Evolutionary conservation across 2,888 invertebrate genomes (phyloP).

Genomic region (Lamellibrachia satsuma): DNA sequence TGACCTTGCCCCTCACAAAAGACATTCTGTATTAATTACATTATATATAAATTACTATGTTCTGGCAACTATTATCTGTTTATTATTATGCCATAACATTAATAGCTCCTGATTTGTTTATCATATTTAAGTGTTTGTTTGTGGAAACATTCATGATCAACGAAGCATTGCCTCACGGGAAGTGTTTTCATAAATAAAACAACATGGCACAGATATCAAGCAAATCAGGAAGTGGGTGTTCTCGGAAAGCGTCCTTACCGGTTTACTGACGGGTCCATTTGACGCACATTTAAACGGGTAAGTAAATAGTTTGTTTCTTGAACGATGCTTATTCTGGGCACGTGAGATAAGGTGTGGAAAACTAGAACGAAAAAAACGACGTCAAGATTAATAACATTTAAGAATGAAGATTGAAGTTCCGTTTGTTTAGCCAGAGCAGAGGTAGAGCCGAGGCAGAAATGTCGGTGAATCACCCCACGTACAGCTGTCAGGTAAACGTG

Average conservation of each 20-base stretch:
- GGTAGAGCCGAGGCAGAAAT: background rate
- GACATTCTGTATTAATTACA: background rate
- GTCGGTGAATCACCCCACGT: background rate
- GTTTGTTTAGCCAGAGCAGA: background rate
- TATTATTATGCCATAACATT: background rate
- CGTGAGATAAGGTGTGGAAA: background rate
- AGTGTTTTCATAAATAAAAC: background rate
- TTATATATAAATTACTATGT: background rate
- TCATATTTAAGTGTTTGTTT: background rate
- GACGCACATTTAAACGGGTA: slow-evolving; percentile 12
- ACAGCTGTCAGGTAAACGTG: background rate
- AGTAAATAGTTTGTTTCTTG: background rate
- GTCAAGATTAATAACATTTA: background rate
- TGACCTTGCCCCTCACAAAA: background rate
- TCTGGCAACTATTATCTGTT: background rate
- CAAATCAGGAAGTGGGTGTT: background rate
- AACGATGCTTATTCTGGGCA: background rate
- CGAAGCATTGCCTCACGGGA: background rate
- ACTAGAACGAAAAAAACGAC: background rate
- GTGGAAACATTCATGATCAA: background rate
- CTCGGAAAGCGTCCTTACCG: background rate
- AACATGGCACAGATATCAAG: slow-evolving; percentile 12
- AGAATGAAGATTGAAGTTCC: background rate
- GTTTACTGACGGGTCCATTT: background rate
- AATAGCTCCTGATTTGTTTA: background rate